Conservation (phyloP, 2,797 vertebrate species). For the Mormyrops boulengeri region DNA sequence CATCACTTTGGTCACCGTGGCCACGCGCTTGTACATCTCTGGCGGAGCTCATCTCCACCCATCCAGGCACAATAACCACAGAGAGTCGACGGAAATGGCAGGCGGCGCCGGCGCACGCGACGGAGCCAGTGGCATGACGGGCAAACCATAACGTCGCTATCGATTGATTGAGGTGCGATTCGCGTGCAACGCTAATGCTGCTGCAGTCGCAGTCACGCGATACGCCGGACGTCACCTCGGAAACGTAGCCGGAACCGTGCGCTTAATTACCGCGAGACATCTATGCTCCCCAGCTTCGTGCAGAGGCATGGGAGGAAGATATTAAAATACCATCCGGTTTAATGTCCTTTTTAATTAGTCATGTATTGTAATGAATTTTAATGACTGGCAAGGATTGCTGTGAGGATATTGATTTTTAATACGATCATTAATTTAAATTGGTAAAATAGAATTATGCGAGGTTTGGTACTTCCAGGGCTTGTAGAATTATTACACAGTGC, state of each 20-base stretch:
- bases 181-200: background rate
- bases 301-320: constrained; percentile 34
- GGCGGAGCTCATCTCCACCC: background rate
- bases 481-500: constrained; percentile 21
- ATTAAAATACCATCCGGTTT: constrained; percentile 75
- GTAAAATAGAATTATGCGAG: constrained; percentile 67
- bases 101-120: background rate
- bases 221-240: background rate
- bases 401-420: constrained; percentile 58
- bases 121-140: background rate
- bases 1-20: background rate
- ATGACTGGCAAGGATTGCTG: constrained; percentile 71
- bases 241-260: background rate
- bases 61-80: background rate
- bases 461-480: constrained; percentile 57
- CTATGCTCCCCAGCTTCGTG: background rate
- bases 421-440: constrained; percentile 63
- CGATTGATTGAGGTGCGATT: background rate
- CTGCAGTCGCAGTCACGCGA: background rate
- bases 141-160: background rate
- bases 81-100: background rate
- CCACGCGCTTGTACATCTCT: background rate
- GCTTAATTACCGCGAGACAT: constrained; percentile 4
- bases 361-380: constrained; percentile 76
- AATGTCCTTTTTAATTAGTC: constrained; percentile 78